These are phyloP conservation scores for Montipora foliosa DNA, from an alignment of 64 coral and sea anemone species.

Conservation along the genomic window DNA sequence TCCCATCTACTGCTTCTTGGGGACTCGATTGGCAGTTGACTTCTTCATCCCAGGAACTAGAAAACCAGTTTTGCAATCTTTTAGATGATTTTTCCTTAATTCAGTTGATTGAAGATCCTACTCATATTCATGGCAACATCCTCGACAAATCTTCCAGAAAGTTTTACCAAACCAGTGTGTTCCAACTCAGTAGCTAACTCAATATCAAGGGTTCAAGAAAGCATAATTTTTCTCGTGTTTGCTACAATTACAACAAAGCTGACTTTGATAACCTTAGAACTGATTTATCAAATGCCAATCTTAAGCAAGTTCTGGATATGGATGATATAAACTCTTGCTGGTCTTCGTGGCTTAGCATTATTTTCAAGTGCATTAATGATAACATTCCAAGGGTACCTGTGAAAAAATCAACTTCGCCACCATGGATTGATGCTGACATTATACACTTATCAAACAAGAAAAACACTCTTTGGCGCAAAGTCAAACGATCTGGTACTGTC, in stretches of 20 bases:
- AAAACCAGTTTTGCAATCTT: background rate
- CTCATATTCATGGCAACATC: slow-evolving; percentile 1
- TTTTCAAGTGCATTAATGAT: too few species aligned
- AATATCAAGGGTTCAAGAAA: background rate
- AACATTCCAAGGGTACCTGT: background rate
- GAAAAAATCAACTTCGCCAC: too few species aligned
- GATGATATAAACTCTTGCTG: too few species aligned
- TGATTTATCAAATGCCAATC: background rate
- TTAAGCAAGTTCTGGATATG: background rate
- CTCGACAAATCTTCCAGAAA: background rate
- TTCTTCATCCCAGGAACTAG: slow-evolving; percentile 1
- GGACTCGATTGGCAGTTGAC: background rate
- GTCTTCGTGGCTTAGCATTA: background rate
- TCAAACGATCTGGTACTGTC: background rate
- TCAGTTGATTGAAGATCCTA: background rate
- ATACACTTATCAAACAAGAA: background rate
- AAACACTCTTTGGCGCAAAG: background rate
- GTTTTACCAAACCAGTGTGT: too few species aligned
- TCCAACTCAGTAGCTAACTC: too few species aligned
- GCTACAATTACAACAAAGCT: too few species aligned
- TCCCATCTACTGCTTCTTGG: background rate
- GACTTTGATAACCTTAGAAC: slow-evolving; percentile 3
- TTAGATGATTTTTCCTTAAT: slow-evolving; percentile 1
- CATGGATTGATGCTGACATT: too few species aligned
- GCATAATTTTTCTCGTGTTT: too few species aligned